A percentile compares a stretch with the other conserved stretches of the same genome.
Conservation (phyloP, 2,113 vertebrate genomes). For the Okapia johnstoni region DNA sequence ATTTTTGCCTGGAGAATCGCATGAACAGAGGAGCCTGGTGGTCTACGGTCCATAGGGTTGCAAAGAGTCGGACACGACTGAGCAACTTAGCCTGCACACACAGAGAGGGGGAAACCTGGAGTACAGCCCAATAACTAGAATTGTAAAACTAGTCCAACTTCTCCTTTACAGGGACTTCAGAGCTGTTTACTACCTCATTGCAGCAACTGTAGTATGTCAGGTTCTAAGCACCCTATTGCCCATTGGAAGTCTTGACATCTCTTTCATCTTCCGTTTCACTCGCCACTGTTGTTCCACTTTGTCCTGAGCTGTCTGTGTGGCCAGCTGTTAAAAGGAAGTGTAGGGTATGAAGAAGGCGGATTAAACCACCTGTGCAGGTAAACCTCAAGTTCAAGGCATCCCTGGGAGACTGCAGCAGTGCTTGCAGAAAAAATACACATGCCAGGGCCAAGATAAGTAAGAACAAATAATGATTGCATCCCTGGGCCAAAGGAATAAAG, state of each 20-base stretch:
- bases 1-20: background rate
- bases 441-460: background rate
- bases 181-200: fast-evolving
- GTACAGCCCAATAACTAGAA: background rate
- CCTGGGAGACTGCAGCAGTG: background rate
- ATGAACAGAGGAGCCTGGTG: background rate
- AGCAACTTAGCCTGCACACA: background rate
- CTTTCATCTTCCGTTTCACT: background rate
- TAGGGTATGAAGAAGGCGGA: background rate
- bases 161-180: background rate
- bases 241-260: fast-evolving
- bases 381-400: background rate
- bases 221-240: fast-evolving
- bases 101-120: fast-evolving
- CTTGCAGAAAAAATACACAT: background rate
- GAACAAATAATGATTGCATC: background rate
- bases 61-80: background rate
- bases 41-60: background rate
- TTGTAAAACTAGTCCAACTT: no score
- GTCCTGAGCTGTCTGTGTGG: background rate
- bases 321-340: background rate
- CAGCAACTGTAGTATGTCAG: fast-evolving
- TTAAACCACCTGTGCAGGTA: background rate
- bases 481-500: background rate
- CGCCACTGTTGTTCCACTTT: background rate